Evolutionary conservation across 2,888 invertebrate species (phyloP).

Genomic region (Epinotia demarniana): DNA sequence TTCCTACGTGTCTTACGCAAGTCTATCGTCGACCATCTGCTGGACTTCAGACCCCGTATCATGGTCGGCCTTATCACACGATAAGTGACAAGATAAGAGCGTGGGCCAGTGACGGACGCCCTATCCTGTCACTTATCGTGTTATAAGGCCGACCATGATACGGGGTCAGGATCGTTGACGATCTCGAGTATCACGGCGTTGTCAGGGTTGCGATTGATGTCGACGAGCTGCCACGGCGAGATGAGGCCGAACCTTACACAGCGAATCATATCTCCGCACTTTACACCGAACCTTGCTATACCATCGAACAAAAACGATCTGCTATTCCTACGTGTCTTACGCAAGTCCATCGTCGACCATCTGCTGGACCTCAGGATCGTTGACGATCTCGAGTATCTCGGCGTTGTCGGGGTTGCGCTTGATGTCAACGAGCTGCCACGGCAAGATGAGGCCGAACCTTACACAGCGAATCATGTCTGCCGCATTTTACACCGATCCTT

Average conservation of each 20-base stretch:
- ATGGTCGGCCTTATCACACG: no score
- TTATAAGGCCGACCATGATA: no score
- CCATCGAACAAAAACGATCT: neutral
- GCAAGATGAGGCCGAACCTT: slow-evolving; percentile 83
- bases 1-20: slow-evolving; percentile 85
- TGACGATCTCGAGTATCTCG: slow-evolving; percentile 88
- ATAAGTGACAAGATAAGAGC: no score
- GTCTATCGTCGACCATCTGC: slow-evolving; percentile 91
- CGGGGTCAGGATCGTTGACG: slow-evolving; percentile 85
- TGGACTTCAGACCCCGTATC: no score
- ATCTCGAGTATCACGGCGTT: slow-evolving; percentile 89
- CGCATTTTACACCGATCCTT: no score
- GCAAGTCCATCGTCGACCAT: slow-evolving; percentile 92
- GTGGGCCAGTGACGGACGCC: no score
- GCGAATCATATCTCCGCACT: slow-evolving; percentile 74
- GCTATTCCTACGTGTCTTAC: slow-evolving; percentile 76
- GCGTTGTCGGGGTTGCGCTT: slow-evolving; percentile 89
- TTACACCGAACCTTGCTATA: neutral
- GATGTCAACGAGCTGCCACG: slow-evolving; percentile 92
- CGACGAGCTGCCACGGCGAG: slow-evolving; percentile 92
- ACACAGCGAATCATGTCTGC: neutral
- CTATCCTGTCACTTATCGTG: no score
- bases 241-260: slow-evolving; percentile 92
- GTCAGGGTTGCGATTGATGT: slow-evolving; percentile 89
- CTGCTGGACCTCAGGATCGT: slow-evolving; percentile 88